Base-by-base conservation (phyloP, 2,888 invertebrate genomes). In the Plusia festucae region DNA sequence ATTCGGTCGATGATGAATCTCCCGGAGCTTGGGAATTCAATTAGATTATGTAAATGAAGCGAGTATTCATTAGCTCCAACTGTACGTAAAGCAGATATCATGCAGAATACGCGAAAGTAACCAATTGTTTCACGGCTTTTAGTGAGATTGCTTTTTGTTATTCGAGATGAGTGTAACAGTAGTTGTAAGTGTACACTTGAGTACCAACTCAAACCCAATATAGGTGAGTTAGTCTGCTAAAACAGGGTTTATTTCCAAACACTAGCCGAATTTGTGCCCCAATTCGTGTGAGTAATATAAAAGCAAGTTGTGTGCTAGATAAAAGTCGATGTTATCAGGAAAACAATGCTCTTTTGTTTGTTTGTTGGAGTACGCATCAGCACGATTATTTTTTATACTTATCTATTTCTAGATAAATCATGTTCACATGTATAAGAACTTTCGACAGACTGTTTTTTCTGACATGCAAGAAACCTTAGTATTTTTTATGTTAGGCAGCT, bases 1-100 rank as follows among this genome's bases (percentile, higher is more conserved):
- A n/a, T 40, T 40, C 40, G n/a, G 40, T 40, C 40, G n/a, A 40
- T 40, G n/a, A n/a, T 40, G 40, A 40, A n/a, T n/a, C 30, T 9
- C 40, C 34, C n/a, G 40, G 40, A 40, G n/a, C 18, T 20, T 49
- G 2, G 20, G 3, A 2, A 20, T 18, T 49, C 20, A 49, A 49
- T 49, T 20, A 49, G 40, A 15, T 40, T 40, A 40, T 40, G 40
- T 40, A 40, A 49, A 49, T 49, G 13, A 20, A 49, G 18, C 46
- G 4, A 0, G 46, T 49, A 49, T 18, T 49, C 3, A 49, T 49
- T 11, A 49, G 20, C 18, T 20, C 20, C 20, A n/a, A 40, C 20
- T 49, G 9, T 49, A 49, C 5, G n/a, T 49, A 49, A 9, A 18
- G 11, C 18, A 1, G 18, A 20, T 20, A 18, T 11, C 3, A 49